phyloP scores from a whole-genome alignment of 1,140 invertebrate species.

The Drosophila truncata region DNA sequence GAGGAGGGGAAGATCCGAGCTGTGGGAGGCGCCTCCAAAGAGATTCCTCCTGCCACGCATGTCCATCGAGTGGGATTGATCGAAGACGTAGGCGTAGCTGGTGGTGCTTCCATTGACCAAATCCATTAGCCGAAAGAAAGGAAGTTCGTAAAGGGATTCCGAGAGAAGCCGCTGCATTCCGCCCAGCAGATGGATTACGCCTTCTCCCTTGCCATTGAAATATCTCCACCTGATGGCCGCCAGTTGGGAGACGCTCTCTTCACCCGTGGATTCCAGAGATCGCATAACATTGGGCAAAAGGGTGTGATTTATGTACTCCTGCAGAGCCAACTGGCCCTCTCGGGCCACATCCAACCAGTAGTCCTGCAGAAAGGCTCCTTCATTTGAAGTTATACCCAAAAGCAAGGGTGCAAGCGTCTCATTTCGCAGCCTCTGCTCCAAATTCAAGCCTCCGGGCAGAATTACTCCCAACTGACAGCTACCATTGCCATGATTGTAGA shows the following conservation, averaged over 20 bases:
- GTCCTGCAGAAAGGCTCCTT: slow-evolving; percentile 87
- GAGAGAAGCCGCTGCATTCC: slow-evolving; percentile 78
- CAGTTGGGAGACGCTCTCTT: slow-evolving; percentile 60
- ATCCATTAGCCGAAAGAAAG: slow-evolving; percentile 73
- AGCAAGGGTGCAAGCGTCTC: slow-evolving; percentile 68
- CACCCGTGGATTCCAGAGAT: slow-evolving; percentile 35
- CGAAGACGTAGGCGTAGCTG: slow-evolving; percentile 86
- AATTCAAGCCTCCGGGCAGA: slow-evolving; percentile 85
- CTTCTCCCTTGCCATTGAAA: slow-evolving; percentile 59
- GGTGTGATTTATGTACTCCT: slow-evolving; percentile 86
- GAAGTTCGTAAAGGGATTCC: slow-evolving; percentile 76
- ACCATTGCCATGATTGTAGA: slow-evolving; percentile 87
- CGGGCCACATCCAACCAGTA: slow-evolving; percentile 86
- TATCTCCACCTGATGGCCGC: slow-evolving; percentile 87
- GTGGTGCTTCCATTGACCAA: slow-evolving; percentile 66
- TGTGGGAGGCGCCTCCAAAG: slow-evolving; percentile 86
- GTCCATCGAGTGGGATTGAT: slow-evolving; percentile 83
- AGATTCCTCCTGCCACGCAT: slow-evolving; percentile 77
- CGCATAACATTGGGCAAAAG: slow-evolving; percentile 86
- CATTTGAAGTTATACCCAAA: slow-evolving; percentile 86
- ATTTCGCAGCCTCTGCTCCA: slow-evolving; percentile 77
- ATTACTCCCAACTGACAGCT: slow-evolving; percentile 87
- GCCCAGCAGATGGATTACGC: slow-evolving; percentile 59
- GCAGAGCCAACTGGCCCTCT: slow-evolving; percentile 85
- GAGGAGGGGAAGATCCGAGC: slow-evolving; percentile 88